These are phyloP conservation scores for Vanacampus margaritifer DNA, from an alignment of 2,113 vertebrate genomes.

Conservation along the genomic window DNA sequence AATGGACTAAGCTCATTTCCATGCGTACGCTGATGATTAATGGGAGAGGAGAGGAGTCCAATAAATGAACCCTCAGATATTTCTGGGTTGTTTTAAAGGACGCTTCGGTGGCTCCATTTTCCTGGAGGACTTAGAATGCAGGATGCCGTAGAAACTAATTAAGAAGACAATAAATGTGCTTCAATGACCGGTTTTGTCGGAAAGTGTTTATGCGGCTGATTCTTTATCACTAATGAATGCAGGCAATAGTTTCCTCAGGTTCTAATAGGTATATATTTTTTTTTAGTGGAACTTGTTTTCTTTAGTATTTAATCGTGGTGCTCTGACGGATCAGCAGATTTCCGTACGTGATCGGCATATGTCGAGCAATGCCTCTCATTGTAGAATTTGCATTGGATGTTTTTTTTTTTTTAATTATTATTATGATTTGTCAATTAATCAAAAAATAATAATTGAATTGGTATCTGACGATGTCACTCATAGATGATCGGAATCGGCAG, in stretches of 20 bases:
- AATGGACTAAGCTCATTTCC: conserved; percentile 53
- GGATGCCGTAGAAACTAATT: conserved; percentile 28
- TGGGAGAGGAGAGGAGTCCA: conserved; percentile 13
- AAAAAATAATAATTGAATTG: too few relatives aligned
- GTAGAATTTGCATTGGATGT: too few relatives aligned
- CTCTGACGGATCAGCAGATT: too few relatives aligned
- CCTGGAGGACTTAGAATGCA: conserved; percentile 32
- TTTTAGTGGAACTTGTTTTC: neutral
- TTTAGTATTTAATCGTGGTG: neutral
- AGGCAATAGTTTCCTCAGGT: neutral
- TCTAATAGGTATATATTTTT: neutral
- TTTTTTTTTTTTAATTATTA: too few relatives aligned
- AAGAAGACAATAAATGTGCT: conserved; percentile 21
- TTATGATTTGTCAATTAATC: too few relatives aligned
- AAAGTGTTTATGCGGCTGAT: conserved; percentile 2
- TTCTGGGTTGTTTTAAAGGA: conserved; percentile 28
- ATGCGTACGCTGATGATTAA: conserved; percentile 59
- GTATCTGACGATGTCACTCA: too few relatives aligned
- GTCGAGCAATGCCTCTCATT: too few relatives aligned
- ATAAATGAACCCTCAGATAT: conserved; percentile 30
- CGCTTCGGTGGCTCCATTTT: conserved; percentile 38
- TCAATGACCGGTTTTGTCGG: conserved; percentile 8
- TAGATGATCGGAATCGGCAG: too few relatives aligned
- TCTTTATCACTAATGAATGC: conserved; percentile 1
- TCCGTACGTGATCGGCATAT: too few relatives aligned